Base-by-base conservation (phyloP, 2,113 vertebrate species). In the Typhlomys cinereus region DNA sequence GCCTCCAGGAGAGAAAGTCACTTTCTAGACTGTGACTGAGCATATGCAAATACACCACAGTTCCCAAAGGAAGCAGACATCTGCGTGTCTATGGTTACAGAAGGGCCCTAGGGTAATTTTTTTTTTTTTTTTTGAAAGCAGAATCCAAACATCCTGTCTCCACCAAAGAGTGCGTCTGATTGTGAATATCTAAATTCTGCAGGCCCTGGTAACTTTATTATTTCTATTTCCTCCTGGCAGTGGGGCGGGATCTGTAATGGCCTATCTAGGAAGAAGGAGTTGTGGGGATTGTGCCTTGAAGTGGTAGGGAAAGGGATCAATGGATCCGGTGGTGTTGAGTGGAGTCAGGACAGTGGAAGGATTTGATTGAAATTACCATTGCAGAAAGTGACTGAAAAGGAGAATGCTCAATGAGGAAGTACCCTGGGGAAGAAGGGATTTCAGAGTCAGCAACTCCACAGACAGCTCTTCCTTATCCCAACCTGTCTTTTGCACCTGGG, bases 391-490 rank as follows among this genome's bases (percentile, higher is more conserved):
- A 13, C 1, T 39, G 31, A 39, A 59, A n/a, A 83, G 36, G 59
- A 20, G 12, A 15, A 2, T 8, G 0, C 0, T n/a, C 13, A 2
- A 4, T 27, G 4, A 25, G n/a, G 23, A 36, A 44, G 46, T 4
- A 41, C 3, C 64, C 80, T 11, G 18, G 23, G n/a, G 6, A 66
- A 66, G 25, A 52, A 61, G 78, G 27, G 67, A 9, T 10, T 61
- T 36, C 41, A 44, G n/a, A 39, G 2, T 23, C 66, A 18, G 27
- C 66, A 66, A n/a, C 87, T 41, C 8, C 11, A n/a, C n/a, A 34
- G 39, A 20, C 25, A 48, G 36, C 6, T 34, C 46, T 71, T 23
- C 61, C 70, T 67, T 17, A 36, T n/a, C 52, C 46, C 46, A 34
- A 54, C 4, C 34, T 94, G 4, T 62, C 64, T 88, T 85, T 76